Conservation (phyloP, 2,888 invertebrate species). For the Harpalus rufipes region DNA sequence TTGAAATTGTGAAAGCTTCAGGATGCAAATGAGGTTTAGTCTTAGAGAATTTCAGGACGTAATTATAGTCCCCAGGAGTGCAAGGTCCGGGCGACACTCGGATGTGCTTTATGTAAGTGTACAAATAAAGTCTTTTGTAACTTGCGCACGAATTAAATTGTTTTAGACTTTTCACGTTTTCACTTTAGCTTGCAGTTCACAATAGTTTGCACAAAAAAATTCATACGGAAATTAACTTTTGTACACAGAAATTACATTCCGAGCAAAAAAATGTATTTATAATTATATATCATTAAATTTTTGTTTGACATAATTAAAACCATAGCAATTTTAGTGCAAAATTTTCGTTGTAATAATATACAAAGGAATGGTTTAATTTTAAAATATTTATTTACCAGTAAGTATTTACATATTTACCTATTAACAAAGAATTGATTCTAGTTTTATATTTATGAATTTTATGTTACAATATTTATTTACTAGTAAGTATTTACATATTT, state of each 20-base stretch:
- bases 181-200: constrained; percentile 12
- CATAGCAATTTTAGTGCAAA: too few relatives aligned
- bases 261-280: too few relatives aligned
- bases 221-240: constrained; percentile 53
- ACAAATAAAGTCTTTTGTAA: constrained; percentile 57
- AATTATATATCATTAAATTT: too few relatives aligned
- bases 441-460: too few relatives aligned
- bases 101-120: constrained; percentile 59
- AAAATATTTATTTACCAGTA: too few relatives aligned
- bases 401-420: too few relatives aligned
- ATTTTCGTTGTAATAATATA: too few relatives aligned
- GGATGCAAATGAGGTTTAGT: constrained; percentile 45
- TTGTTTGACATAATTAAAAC: too few relatives aligned
- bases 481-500: too few relatives aligned
- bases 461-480: too few relatives aligned
- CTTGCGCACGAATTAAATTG: constrained; percentile 10
- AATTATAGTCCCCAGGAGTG: constrained; percentile 36
- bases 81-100: constrained; percentile 37
- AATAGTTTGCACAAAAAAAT: constrained; percentile 39
- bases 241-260: neutral
- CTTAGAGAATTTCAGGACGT: constrained; percentile 27
- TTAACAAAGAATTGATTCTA: too few relatives aligned
- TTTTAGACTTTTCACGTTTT: constrained; percentile 1
- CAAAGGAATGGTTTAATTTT: too few relatives aligned
- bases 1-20: constrained; percentile 27